Evolutionary conservation across 2,888 invertebrate species (phyloP), one percentile per base, ranked within the genome.

Genomic region (Parnassius glacialis): DNA sequence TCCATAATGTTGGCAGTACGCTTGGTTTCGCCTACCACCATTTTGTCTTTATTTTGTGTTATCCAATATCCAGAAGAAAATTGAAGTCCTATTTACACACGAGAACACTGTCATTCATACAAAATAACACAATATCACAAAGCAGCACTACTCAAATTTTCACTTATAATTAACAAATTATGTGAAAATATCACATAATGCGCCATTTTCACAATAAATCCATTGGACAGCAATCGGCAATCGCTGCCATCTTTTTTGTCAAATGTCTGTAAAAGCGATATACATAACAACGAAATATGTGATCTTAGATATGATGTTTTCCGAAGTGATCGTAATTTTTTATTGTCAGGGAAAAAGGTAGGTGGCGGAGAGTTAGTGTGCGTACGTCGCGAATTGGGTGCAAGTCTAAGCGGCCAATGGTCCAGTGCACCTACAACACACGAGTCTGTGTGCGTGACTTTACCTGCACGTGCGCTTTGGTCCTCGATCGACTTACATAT

Each of bases 1-100:
- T 97, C 96, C 96, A 97, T 96, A 79, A 97, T 97, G 92, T 96
- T 96, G 84, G 96, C 94, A 85, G 91, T 82, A 69, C 90, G 90
- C 70, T 92, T 92, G 73, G 74, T 90, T 84, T 96, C 96, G 78
- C 95, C 96, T 83, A 97, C 95, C 82, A 97, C 97, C 97, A 97
- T 97, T 91, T 94, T 90, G 78, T 77, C 90, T 91, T n/a, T n/a
- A n/a, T n/a, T n/a, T n/a, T 81, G 84, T 90, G 91, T 90, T 90
- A 90, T 91, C 91, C 90, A 91, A 91, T 91, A 90, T 89, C 87
- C 85, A 85, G 83, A 84, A 85, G 86, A 87, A 86, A 86, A 84
- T 85, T 79, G 81, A 76, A 85, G 87, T 87, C 82, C 80, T 86
- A 80, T 87, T 87, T 86, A 88, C 85, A 87, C 90, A 85, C 78